Conservation (phyloP, 2,113 vertebrate species). For the Notarius quadriscutis region DNA sequence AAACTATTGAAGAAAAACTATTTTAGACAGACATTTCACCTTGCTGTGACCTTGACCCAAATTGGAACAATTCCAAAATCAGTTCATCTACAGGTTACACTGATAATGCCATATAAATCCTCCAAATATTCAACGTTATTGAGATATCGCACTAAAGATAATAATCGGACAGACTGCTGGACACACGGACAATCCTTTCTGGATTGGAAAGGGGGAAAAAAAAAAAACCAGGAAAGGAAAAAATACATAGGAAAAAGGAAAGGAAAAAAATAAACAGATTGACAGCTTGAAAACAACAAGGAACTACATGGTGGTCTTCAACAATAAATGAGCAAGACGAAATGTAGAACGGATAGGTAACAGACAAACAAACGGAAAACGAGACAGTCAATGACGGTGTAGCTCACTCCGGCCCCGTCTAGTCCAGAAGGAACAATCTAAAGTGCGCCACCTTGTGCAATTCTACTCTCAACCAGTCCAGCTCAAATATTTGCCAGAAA, state of each 20-base stretch:
- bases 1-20: not conserved
- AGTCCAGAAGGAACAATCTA: too few species aligned
- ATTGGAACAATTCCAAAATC: not conserved
- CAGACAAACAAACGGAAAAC: not conserved
- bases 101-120: not conserved
- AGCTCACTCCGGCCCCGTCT: too few species aligned
- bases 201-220: not conserved
- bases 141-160: not conserved
- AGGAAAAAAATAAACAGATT: not conserved
- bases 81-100: not conserved
- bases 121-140: not conserved
- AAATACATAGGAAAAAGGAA: not conserved
- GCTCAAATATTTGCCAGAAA: too few species aligned
- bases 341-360: not conserved
- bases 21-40: not conserved
- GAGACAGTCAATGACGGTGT: not conserved
- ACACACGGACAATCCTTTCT: not conserved
- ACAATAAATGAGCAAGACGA: not conserved
- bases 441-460: too few species aligned
- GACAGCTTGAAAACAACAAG: not conserved
- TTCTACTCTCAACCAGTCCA: too few species aligned
- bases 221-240: too few species aligned
- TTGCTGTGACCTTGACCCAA: not conserved
- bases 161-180: not conserved
- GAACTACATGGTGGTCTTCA: not conserved